Percentiles rank a stretch among this genome's conserved stretches.
These are phyloP conservation scores for Semicossyphus pulcher DNA, from an alignment of 2,113 vertebrate genomes.

Conservation along the genomic window DNA sequence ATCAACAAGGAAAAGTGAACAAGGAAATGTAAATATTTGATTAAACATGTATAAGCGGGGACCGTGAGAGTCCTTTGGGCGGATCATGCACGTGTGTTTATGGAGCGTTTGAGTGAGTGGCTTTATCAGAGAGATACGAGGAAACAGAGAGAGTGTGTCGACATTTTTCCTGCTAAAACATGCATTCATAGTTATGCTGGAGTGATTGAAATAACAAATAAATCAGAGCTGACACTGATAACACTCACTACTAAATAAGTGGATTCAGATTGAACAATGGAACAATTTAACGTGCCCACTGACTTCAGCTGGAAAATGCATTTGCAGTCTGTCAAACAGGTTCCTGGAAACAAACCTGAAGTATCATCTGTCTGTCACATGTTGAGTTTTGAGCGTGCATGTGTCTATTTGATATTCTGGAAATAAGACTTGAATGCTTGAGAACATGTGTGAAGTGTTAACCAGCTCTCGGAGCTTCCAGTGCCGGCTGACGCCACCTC, in stretches of 20 bases:
- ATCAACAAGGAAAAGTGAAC: slow-evolving; percentile 16
- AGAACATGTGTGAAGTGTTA: slow-evolving; percentile 67
- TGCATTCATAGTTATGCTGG: slow-evolving; percentile 5
- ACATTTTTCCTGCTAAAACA: slow-evolving; percentile 39
- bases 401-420: slow-evolving; percentile 51
- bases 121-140: slow-evolving; percentile 17
- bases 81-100: slow-evolving; percentile 32
- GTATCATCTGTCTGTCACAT: slow-evolving; percentile 1
- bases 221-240: slow-evolving; percentile 17
- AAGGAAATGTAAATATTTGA: slow-evolving; percentile 58
- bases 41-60: slow-evolving; percentile 59
- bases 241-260: neutral
- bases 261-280: neutral
- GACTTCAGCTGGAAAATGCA: slow-evolving; percentile 3
- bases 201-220: slow-evolving; percentile 31
- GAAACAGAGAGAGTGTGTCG: slow-evolving; percentile 11
- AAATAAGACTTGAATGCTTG: slow-evolving; percentile 26
- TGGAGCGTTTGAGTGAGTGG: neutral
- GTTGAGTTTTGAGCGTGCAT: slow-evolving; percentile 7
- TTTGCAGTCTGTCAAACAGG: neutral
- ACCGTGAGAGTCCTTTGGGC: slow-evolving; percentile 30
- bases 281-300: slow-evolving; percentile 20
- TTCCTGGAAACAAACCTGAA: slow-evolving; percentile 12
- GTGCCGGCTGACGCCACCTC: slow-evolving; percentile 51
- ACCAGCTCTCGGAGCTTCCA: slow-evolving; percentile 44